Conservation (phyloP, 2,113 vertebrate species). For the Heterotilapia buettikoferi region DNA sequence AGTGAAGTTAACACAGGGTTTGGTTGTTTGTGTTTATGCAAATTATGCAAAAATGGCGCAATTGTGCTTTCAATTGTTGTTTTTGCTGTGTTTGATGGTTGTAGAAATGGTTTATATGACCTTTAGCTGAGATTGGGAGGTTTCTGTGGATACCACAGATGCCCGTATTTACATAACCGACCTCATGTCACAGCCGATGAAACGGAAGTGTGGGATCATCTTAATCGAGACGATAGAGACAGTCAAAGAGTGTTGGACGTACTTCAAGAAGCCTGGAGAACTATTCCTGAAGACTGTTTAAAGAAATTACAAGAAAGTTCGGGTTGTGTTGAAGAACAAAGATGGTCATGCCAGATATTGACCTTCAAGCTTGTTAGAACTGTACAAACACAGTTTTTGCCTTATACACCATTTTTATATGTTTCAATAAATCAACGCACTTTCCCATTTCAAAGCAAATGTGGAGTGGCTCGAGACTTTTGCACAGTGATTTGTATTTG, state of each 20-base stretch:
- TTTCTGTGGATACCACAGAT: background rate
- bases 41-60: background rate
- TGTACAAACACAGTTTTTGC: background rate
- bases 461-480: background rate
- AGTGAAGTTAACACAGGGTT: background rate
- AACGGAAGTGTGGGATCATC: background rate
- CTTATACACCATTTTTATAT: background rate
- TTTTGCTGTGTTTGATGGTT: background rate
- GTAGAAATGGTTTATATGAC: background rate
- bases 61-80: background rate
- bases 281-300: background rate
- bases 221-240: background rate
- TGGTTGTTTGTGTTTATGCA: background rate
- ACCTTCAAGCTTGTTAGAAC: background rate
- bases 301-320: background rate
- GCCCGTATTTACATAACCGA: background rate
- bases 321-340: background rate
- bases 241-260: background rate
- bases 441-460: background rate
- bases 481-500: background rate
- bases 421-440: background rate
- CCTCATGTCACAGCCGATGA: background rate
- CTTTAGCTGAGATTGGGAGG: background rate
- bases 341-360: background rate
- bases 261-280: background rate